phyloP scores from a whole-genome alignment of 2,113 vertebrate species.

The Rhea americana region DNA sequence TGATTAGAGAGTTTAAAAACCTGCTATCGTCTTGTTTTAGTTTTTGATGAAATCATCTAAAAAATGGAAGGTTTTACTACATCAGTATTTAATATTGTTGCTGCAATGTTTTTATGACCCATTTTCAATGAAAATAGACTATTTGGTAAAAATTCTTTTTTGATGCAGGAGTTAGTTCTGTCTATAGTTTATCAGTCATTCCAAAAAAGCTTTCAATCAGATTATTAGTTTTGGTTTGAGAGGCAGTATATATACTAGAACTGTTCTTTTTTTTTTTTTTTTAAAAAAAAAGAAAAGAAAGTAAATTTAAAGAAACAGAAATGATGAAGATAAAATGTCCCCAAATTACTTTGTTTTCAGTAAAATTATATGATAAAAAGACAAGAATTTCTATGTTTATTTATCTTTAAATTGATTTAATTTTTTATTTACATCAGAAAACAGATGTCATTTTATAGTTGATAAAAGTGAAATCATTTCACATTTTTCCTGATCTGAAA shows the following conservation, averaged over 20 bases:
- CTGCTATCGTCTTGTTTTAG: not conserved
- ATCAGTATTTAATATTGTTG: not conserved
- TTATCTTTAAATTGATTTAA: not conserved
- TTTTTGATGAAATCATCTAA: not conserved
- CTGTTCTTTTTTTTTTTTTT: not conserved
- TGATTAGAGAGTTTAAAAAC: not conserved
- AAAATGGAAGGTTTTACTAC: not conserved
- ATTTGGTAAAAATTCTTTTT: not conserved
- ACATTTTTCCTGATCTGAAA: not conserved
- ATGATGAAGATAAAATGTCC: not conserved
- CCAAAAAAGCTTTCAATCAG: not conserved
- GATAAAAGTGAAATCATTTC: not conserved
- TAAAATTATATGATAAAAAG: not conserved
- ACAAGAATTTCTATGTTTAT: not conserved
- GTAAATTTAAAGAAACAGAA: not conserved
- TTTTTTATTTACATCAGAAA: not conserved
- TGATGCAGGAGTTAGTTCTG: not conserved
- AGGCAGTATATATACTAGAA: not conserved
- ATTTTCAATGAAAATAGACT: not conserved
- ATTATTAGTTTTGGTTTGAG: not conserved
- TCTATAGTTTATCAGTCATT: not conserved
- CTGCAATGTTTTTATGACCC: not conserved
- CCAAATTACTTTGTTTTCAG: not conserved
- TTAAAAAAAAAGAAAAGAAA: not conserved
- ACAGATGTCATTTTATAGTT: not conserved